Evolutionary conservation across 1,140 invertebrate genomes (phyloP), one percentile per base, ranked within the genome.

Genomic region (Cephus cinctus): DNA sequence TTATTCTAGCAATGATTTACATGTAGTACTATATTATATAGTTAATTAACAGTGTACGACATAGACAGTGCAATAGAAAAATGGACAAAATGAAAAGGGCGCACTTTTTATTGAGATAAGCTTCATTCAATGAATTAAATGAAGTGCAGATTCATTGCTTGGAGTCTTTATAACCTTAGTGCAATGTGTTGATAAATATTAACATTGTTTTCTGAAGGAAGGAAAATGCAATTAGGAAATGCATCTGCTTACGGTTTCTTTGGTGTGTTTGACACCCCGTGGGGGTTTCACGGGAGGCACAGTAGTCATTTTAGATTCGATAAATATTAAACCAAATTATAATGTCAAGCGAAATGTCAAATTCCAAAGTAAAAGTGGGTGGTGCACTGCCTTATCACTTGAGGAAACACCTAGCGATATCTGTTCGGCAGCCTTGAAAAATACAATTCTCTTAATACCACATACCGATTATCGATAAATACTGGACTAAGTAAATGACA

Each of bases 231-330:
- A 23, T 16, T 44, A 20, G n/a, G 22, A 34, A 19, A 43, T 51
- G n/a, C 14, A 23, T 31, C 31, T 44, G 69, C 67, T 80, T 81
- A 89, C 89, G 59, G 88, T 87, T 82, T 92, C 88, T 77, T 88
- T 89, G 14, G 85, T 81, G 59, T 86, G 83, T 79, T 90, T 90
- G 31, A 90, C 85, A 12, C 88, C 87, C 59, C 88, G 78, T 2
- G 88, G 88, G 63, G 89, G 88, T 73, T 90, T 90, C 25, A 86
- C 82, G 21, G 88, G 88, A 45, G 87, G 86, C 34, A 49, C 46
- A 2, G 47, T 50, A 31, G 54, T 43, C 54, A 56, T 56, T 52
- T 44, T 45, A 11, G 34, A 12, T 6, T n/a, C 19, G 9, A 36
- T 36, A 15, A 36, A 36, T 5, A 36, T 36, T 18, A 36, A 36